phyloP scores from a whole-genome alignment of 2,888 invertebrate genomes.

The Clepsis dumicolana region DNA sequence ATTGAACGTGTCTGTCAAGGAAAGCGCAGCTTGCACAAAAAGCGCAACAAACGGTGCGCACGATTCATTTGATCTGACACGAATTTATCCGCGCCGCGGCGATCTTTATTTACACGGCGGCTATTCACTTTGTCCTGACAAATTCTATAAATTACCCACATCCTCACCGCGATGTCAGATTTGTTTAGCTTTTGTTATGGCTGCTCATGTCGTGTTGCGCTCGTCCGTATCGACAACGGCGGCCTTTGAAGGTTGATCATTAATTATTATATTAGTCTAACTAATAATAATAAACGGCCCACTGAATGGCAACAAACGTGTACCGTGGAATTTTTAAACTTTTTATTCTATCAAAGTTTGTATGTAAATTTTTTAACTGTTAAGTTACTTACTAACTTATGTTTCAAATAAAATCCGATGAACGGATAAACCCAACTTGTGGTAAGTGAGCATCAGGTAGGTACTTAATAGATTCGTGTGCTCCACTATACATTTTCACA shows the following conservation, averaged over 20 bases:
- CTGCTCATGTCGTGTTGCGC: slow-evolving; percentile 72
- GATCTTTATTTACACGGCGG: slow-evolving; percentile 82
- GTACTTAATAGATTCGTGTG: too few species aligned
- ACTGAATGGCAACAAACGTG: too few species aligned
- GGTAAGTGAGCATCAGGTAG: too few species aligned
- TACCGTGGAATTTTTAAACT: too few species aligned
- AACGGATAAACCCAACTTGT: too few species aligned
- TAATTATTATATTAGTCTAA: slow-evolving; percentile 1
- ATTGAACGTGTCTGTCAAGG: slow-evolving; percentile 11
- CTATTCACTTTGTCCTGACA: slow-evolving; percentile 83
- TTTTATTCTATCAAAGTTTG: too few species aligned
- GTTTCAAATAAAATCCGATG: too few species aligned
- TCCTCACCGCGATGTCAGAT: slow-evolving; percentile 71
- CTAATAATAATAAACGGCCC: too few species aligned
- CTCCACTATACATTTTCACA: too few species aligned
- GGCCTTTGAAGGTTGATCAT: slow-evolving; percentile 36
- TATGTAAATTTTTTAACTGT: too few species aligned
- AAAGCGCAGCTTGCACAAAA: slow-evolving; percentile 60
- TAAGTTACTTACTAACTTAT: too few species aligned
- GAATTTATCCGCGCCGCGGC: slow-evolving; percentile 81
- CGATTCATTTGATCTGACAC: slow-evolving; percentile 86
- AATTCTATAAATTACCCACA: slow-evolving; percentile 86
- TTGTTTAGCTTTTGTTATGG: slow-evolving; percentile 77
- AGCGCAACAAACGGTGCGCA: slow-evolving; percentile 77
- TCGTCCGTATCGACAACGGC: slow-evolving; percentile 75